These are phyloP conservation scores for Ctenodactylus gundi DNA, from an alignment of 2,113 vertebrate species.

Conservation along the genomic window DNA sequence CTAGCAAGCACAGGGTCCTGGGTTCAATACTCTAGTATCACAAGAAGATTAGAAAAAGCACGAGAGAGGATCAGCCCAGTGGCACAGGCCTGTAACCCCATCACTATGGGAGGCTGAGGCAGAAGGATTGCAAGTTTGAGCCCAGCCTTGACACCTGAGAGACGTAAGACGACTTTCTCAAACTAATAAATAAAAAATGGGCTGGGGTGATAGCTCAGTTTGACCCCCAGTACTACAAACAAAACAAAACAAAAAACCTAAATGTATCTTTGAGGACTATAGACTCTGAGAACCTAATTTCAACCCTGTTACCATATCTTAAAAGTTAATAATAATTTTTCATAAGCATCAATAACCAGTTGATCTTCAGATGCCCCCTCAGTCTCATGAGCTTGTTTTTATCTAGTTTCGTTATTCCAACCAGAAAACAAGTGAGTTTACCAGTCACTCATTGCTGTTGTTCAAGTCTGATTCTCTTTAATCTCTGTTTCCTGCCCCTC, in stretches of 20 bases:
- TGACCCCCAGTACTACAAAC: neutral
- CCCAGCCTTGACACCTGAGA: neutral
- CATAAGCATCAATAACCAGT: neutral
- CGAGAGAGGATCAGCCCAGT: too few species aligned
- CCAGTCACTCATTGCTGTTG: too few species aligned
- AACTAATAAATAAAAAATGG: neutral
- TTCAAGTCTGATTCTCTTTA: too few species aligned
- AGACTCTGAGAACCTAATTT: neutral
- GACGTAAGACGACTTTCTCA: neutral
- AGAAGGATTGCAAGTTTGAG: neutral
- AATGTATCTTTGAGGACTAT: neutral
- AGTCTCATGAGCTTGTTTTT: neutral
- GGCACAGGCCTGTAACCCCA: too few species aligned
- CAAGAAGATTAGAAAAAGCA: too few species aligned
- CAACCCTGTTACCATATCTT: neutral
- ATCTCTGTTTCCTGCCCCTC: neutral
- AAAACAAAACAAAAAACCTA: neutral
- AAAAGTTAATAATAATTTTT: neutral
- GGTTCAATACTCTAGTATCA: too few species aligned
- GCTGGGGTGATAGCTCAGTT: neutral
- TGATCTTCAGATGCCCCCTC: neutral
- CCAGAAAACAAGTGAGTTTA: neutral
- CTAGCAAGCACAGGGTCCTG: neutral
- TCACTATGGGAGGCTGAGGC: neutral
- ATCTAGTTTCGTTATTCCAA: neutral